phyloP scores from a whole-genome alignment of 2,797 vertebrate genomes.

The Momotus momota region DNA sequence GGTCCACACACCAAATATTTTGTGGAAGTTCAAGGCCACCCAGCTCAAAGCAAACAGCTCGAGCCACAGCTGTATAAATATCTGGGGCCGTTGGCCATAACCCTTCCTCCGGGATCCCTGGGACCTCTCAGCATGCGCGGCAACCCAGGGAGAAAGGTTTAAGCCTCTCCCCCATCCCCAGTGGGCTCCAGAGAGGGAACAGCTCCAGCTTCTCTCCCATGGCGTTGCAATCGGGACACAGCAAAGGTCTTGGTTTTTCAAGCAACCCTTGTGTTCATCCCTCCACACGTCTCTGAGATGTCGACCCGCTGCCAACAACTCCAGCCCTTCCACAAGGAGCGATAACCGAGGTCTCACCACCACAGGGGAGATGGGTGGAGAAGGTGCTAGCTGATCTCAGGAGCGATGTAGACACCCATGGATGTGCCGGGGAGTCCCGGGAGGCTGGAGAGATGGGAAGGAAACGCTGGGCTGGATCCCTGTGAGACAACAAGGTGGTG shows the following conservation, averaged over 20 bases:
- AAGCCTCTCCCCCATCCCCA: not conserved
- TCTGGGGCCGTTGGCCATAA: not conserved
- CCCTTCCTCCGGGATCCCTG: not conserved
- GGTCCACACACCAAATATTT: not conserved
- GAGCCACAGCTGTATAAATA: constrained; percentile 57
- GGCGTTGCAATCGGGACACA: not conserved
- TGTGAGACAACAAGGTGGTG: not conserved
- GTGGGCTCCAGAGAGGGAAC: not conserved
- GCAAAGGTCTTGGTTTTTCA: not conserved
- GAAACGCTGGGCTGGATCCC: not conserved
- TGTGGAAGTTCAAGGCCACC: not conserved
- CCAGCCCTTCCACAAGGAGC: not conserved
- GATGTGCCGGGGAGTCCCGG: not conserved
- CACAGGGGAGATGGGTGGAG: not conserved
- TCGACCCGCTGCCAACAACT: not conserved
- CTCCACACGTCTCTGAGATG: not conserved
- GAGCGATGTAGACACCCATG: not conserved
- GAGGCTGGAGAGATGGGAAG: not conserved
- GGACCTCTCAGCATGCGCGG: not conserved
- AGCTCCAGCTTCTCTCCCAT: not conserved
- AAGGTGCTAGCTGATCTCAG: not conserved
- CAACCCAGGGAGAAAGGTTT: not conserved
- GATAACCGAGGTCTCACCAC: fast-evolving
- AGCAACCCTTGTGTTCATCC: not conserved
- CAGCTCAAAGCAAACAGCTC: not conserved